Conservation (phyloP, 2,888 invertebrate genomes). For the Acronicta alni region DNA sequence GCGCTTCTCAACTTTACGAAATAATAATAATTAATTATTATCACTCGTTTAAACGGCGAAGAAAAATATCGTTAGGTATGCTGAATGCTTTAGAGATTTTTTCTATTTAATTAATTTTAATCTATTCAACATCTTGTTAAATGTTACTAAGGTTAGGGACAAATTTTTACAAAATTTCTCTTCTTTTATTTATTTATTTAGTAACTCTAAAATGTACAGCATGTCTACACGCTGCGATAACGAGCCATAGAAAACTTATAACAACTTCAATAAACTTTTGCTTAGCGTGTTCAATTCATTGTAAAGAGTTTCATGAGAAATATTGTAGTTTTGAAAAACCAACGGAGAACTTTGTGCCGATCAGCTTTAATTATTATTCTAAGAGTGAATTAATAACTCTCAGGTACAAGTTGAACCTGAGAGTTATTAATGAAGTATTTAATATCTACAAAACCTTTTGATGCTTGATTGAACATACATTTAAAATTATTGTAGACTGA, state of each 20-base stretch:
- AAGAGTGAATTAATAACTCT: conserved; percentile 33
- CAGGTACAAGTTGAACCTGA: conserved; percentile 31
- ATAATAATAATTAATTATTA: too few species aligned
- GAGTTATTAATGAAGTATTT: conserved; percentile 39
- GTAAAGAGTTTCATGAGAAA: conserved; percentile 50
- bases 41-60: too few species aligned
- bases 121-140: conserved; percentile 15
- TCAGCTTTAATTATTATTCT: conserved; percentile 46
- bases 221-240: conserved; percentile 38
- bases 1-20: too few species aligned
- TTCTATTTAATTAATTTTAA: too few species aligned
- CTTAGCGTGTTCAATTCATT: conserved; percentile 48
- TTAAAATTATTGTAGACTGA: conserved; percentile 24
- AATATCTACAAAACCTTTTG: conserved; percentile 41
- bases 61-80: too few species aligned
- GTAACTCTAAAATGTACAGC: conserved; percentile 21
- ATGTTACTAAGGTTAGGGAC: conserved; percentile 18
- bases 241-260: conserved; percentile 60
- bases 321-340: conserved; percentile 55
- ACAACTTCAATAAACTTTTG: conserved; percentile 55
- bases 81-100: too few species aligned
- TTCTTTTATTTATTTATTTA: conserved; percentile 25
- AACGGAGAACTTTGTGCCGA: conserved; percentile 46
- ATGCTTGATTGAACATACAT: conserved; percentile 33
- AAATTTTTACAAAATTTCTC: conserved; percentile 13